Evolutionary conservation across 1,140 invertebrate species (phyloP), one percentile per base, ranked within the genome.

Genomic region (Brachionus calyciflorus): DNA sequence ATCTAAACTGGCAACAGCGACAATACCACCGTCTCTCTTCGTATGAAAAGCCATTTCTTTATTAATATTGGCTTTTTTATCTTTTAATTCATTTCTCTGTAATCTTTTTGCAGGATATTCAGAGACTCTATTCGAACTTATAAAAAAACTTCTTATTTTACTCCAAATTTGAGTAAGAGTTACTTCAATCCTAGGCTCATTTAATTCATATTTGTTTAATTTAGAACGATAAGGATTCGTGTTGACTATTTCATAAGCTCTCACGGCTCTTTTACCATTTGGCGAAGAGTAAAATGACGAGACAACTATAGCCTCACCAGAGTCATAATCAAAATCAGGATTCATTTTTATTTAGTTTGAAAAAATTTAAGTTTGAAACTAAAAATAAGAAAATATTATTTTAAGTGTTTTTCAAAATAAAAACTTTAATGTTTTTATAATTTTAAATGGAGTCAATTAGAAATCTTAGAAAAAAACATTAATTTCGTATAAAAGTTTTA

Each of bases 181-280:
- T 6, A 51, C 46, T 24, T 73, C 69, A 46, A 73, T 51, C 17
- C 69, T 49, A 1, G 44, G 69, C 19, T 73, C 69, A 4, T 49
- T 14, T 14, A 73, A 30, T 24, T 51, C 33, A 55, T 55, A 21
- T 51, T 51, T 73, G 24, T 33, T 49, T 9, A 73, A 51, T 46
- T 73, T 73, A 12, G 10, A n/a, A 26, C 49, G 46, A 73, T 73
- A 28, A 0, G 69, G 69, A 28, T 73, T 73, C n/a, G 65, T 46
- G 41, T 70, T 70, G n/a, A 51, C 33, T 40, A 73, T 73, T 51
- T 73, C 69, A 51, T 51, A 73, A 37, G 69, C 69, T n/a, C 69
- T 21, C 3, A 73, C 69, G 5, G 69, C 17, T 7, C 37, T 51
- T 28, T 51, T 73, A 6, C 69, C 69, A 41, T 73, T 55, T 3